Base-by-base conservation (phyloP, 2,888 invertebrate species). In the Emmelina monodactyla region DNA sequence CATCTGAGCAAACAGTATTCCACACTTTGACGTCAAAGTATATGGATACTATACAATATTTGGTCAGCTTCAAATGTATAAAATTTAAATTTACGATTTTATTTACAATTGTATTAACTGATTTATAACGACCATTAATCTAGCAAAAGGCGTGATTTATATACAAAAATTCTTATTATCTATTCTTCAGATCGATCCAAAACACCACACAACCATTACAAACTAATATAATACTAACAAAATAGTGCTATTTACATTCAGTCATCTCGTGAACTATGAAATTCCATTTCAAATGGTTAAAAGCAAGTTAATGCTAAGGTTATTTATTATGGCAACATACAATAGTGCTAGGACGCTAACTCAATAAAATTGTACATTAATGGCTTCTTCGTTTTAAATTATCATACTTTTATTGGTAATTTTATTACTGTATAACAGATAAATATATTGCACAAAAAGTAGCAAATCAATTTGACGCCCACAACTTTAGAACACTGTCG, bases 321-420 rank as follows among this genome's bases (percentile, higher is more conserved):
- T 55, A 58, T 62, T 57, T 65, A 70, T 61, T 68, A 71, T 71
- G 71, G 70, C 71, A 69, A 62, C 56, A n/a, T n/a, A n/a, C n/a
- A 52, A 49, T 55, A 51, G 57, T 59, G 58, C 62, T 53, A 57
- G 61, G 50, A 59, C 58, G 58, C 58, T 49, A 53, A 49, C 46
- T 43, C 50, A 47, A 55, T 56, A 53, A 53, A n/a, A 60, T 69
- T 68, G 62, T 65, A 68, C 66, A 59, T 53, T 46, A 53, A 65
- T 64, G 68, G 65, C 61, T 58, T 53, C 19, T n/a, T n/a, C n/a
- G n/a, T n/a, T n/a, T n/a, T n/a, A n/a, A n/a, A n/a, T n/a, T n/a
- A n/a, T n/a, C n/a, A n/a, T n/a, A n/a, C n/a, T n/a, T n/a, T n/a
- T n/a, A n/a, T n/a, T n/a, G n/a, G n/a, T n/a, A n/a, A n/a, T n/a